Evolutionary conservation across 2,113 vertebrate species (phyloP).

Genomic region (Hystrix cristata): DNA sequence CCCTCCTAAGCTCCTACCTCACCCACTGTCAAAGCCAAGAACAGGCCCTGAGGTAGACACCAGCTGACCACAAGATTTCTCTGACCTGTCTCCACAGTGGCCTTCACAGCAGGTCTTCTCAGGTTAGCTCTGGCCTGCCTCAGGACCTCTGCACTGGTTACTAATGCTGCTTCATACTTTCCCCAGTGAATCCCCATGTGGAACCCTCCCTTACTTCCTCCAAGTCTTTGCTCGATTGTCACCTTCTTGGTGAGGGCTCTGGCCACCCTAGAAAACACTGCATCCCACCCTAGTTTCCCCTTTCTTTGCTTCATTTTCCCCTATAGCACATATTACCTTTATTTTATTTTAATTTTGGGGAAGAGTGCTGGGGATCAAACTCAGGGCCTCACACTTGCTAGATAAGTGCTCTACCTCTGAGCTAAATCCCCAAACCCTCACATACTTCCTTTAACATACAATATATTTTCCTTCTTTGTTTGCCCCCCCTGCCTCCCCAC

Average conservation of each 20-base stretch:
- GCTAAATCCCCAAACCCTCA: too few species aligned
- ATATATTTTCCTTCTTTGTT: background rate
- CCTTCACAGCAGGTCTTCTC: background rate
- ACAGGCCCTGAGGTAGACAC: background rate
- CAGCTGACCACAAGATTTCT: background rate
- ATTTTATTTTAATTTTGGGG: too few species aligned
- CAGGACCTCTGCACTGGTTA: background rate
- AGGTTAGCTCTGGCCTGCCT: background rate
- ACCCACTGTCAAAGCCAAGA: background rate
- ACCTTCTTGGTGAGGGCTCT: background rate
- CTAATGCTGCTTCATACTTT: background rate
- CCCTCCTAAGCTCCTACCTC: background rate
- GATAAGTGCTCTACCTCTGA: too few species aligned
- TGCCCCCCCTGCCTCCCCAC: background rate
- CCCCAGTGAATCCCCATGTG: rapidly evolving
- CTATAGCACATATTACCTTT: background rate
- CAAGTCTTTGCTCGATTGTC: background rate
- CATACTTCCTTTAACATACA: background rate
- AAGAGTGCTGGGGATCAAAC: too few species aligned
- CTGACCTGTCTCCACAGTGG: background rate
- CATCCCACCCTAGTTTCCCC: background rate
- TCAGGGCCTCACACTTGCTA: too few species aligned
- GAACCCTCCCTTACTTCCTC: background rate
- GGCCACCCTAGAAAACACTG: background rate
- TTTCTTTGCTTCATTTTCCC: background rate